phyloP scores from a whole-genome alignment of 2,113 vertebrate species.

The Oreochromis spilurus region DNA sequence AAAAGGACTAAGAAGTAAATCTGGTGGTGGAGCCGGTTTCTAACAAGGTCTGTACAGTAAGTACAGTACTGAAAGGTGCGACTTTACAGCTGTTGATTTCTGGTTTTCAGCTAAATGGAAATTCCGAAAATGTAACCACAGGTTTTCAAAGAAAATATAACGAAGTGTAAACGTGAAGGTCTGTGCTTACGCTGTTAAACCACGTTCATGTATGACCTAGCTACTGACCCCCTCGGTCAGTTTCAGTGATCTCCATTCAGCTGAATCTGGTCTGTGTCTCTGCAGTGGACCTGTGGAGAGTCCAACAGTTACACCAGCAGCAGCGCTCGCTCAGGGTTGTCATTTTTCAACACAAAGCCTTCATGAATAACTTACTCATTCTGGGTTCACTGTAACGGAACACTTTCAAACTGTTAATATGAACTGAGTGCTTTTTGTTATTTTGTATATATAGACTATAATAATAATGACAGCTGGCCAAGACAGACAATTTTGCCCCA shows the following conservation, averaged over 20 bases:
- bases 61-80: background rate
- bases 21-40: slow-evolving; percentile 81
- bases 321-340: background rate
- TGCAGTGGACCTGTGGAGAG: background rate
- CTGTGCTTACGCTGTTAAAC: background rate
- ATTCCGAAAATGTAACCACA: background rate
- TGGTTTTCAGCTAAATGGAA: background rate
- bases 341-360: background rate
- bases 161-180: background rate
- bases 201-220: background rate
- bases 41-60: slow-evolving; percentile 66
- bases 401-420: background rate
- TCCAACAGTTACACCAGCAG: background rate
- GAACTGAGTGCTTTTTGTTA: background rate
- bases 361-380: background rate
- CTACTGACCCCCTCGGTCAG: background rate
- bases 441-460: background rate
- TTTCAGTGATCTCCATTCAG: slow-evolving; percentile 26
- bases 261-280: slow-evolving; percentile 56
- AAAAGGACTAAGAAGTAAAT: slow-evolving; percentile 68
- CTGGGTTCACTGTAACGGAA: background rate
- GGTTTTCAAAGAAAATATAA: background rate
- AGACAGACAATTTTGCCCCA: background rate
- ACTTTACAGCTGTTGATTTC: background rate
- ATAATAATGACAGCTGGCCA: background rate